Evolutionary conservation across 2,888 invertebrate species (phyloP).

Genomic region (Idaea straminata): DNA sequence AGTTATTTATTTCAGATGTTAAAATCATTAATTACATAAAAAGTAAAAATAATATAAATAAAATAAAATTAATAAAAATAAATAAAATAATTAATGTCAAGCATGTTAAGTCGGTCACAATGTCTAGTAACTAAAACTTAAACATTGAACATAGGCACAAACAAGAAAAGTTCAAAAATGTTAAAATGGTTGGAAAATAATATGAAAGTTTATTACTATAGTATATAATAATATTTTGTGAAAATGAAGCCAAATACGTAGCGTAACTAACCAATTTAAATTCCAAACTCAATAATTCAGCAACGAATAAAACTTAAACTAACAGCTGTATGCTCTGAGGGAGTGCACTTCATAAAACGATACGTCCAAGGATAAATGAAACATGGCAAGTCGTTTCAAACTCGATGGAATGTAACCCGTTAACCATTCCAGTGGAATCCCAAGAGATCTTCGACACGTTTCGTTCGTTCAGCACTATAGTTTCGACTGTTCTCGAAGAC

Average conservation of each 20-base stretch:
- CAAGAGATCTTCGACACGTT: constrained; percentile 61
- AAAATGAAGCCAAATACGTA: neutral
- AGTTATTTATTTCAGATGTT: no score
- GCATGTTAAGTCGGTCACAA: no score
- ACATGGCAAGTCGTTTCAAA: constrained; percentile 52
- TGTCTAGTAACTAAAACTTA: no score
- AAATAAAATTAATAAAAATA: no score
- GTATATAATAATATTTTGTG: no score
- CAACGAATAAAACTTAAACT: neutral
- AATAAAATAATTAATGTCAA: no score
- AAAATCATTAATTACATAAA: no score
- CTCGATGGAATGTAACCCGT: constrained; percentile 58
- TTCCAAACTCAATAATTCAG: neutral
- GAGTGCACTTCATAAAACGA: constrained; percentile 28
- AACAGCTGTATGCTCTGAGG: constrained; percentile 9
- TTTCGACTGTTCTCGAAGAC: constrained; percentile 62
- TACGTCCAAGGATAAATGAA: constrained; percentile 45
- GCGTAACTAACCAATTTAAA: neutral
- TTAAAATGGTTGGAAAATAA: no score
- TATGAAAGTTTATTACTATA: no score
- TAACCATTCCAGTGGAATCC: constrained; percentile 54
- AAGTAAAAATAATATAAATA: no score
- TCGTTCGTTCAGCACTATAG: constrained; percentile 61
- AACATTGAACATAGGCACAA: no score
- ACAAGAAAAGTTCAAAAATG: no score